phyloP scores from a whole-genome alignment of 2,888 invertebrate species.

The Leptinotarsa tumamoca region DNA sequence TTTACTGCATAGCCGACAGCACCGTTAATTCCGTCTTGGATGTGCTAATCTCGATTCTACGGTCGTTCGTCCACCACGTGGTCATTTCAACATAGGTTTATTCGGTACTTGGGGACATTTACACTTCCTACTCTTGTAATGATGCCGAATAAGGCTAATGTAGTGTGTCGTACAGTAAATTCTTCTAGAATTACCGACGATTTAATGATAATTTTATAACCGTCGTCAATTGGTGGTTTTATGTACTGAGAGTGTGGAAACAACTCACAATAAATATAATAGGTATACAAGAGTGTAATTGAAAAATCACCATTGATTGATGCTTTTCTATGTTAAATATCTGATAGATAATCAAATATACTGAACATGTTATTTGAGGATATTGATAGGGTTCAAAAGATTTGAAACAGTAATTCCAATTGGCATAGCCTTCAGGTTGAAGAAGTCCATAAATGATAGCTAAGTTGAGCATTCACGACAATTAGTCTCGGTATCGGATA shows the following conservation, averaged over 20 bases:
- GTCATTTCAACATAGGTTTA: constrained; percentile 40
- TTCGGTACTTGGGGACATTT: constrained; percentile 33
- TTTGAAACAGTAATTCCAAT: too few relatives aligned
- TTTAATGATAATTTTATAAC: constrained; percentile 47
- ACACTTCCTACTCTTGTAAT: constrained; percentile 49
- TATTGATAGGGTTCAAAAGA: too few relatives aligned
- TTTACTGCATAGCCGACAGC: constrained; percentile 41
- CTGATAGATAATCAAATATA: too few relatives aligned
- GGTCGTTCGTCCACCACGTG: constrained; percentile 43
- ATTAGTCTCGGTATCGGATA: too few relatives aligned
- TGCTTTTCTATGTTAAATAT: too few relatives aligned
- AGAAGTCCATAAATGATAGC: too few relatives aligned
- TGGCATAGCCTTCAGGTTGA: too few relatives aligned
- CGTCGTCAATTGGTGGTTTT: constrained; percentile 34
- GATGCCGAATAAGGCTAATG: constrained; percentile 44
- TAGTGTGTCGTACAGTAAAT: constrained; percentile 43
- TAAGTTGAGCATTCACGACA: too few relatives aligned
- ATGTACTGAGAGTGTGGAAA: constrained; percentile 31
- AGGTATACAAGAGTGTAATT: background rate
- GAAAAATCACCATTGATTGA: background rate
- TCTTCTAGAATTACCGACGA: constrained; percentile 40
- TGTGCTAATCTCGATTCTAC: constrained; percentile 48
- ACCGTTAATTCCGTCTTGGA: constrained; percentile 46
- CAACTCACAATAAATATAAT: constrained; percentile 22
- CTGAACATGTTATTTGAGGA: too few relatives aligned